These are phyloP conservation scores for Cephalotes varians DNA, from an alignment of 2,888 invertebrate species.

Conservation along the genomic window DNA sequence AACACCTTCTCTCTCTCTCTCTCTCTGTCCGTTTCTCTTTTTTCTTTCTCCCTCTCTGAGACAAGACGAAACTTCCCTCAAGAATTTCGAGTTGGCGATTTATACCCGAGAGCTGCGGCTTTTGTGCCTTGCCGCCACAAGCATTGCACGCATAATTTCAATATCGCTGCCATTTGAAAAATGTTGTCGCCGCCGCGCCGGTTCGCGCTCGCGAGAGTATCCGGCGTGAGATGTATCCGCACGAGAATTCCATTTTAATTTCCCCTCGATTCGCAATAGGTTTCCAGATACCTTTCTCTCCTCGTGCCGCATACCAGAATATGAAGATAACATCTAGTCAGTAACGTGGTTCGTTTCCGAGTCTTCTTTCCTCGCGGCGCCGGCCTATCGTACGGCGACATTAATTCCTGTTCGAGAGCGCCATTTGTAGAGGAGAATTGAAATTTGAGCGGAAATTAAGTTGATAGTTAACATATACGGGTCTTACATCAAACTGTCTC, in stretches of 20 bases:
- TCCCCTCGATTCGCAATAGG: constrained; percentile 26
- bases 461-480: constrained; percentile 41
- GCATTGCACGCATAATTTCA: constrained; percentile 73
- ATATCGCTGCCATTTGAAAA: constrained; percentile 62
- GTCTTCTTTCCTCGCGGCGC: constrained; percentile 25
- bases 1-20: background rate
- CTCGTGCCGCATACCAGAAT: background rate
- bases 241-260: constrained; percentile 51
- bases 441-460: constrained; percentile 55
- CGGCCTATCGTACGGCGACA: constrained; percentile 26
- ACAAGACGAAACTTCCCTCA: constrained; percentile 28
- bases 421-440: constrained; percentile 39
- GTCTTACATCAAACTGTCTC: constrained; percentile 33
- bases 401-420: constrained; percentile 40
- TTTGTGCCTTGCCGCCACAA: constrained; percentile 69
- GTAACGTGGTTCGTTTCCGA: constrained; percentile 30
- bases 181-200: constrained; percentile 37
- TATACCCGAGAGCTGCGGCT: constrained; percentile 61
- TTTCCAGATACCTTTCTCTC: constrained; percentile 15
- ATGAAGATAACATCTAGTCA: constrained; percentile 50
- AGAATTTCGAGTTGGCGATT: constrained; percentile 72
- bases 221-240: constrained; percentile 35
- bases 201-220: constrained; percentile 23
- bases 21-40: background rate
- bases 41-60: background rate